Conservation (phyloP, 37 sponge, comb jelly and placozoan genomes). For the Bolinopsis microptera region DNA sequence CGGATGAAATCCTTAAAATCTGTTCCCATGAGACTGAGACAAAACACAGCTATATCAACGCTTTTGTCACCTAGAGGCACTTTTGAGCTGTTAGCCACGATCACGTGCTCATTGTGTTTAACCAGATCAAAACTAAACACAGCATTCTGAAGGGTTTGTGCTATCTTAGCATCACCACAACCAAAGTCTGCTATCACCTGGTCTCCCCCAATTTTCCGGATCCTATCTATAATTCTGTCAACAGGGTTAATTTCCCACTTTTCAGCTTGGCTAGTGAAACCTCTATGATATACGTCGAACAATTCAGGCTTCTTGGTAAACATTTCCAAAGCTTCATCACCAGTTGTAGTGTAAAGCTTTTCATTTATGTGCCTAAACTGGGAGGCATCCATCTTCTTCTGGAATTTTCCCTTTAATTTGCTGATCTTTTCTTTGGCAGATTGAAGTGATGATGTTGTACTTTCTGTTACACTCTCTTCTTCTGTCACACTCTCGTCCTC, state of each 20-base stretch:
- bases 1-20: constrained; percentile 82
- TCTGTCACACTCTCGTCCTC: not conserved
- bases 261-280: constrained; percentile 79
- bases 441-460: constrained; percentile 16
- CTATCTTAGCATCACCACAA: constrained; percentile 89
- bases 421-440: constrained; percentile 3
- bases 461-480: not conserved
- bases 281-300: constrained; percentile 85
- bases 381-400: constrained; percentile 73
- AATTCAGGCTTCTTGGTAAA: constrained; percentile 79
- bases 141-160: constrained; percentile 72
- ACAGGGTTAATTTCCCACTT: constrained; percentile 95
- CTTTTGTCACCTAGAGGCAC: constrained; percentile 70
- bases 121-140: constrained; percentile 96
- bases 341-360: constrained; percentile 82
- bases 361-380: constrained; percentile 93
- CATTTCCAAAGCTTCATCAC: constrained; percentile 72
- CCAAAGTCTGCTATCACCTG: constrained; percentile 88
- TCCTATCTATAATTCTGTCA: constrained; percentile 75
- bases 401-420: constrained; percentile 19
- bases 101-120: constrained; percentile 73
- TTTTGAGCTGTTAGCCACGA: constrained; percentile 67
- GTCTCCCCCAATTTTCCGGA: constrained; percentile 17
- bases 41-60: constrained; percentile 89
- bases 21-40: constrained; percentile 95